These are phyloP conservation scores for Oegoconia quadripuncta DNA, from an alignment of 2,888 invertebrate species.

Conservation along the genomic window DNA sequence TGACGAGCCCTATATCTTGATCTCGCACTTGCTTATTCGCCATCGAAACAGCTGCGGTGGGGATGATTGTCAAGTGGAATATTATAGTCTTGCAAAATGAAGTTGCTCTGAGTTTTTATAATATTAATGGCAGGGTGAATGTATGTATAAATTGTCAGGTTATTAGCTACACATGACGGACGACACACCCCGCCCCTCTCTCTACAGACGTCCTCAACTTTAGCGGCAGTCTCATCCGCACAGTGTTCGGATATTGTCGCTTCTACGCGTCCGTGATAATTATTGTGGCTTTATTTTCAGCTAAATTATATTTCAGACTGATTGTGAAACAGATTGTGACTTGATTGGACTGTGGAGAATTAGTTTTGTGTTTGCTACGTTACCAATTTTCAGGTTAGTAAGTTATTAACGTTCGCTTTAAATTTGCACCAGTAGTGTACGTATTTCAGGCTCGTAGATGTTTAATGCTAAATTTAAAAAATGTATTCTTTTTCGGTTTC, in stretches of 20 bases:
- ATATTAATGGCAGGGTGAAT: conserved; percentile 45
- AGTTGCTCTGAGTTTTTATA: conserved; percentile 31
- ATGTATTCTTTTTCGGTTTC: too few relatives aligned
- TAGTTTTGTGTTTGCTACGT: conserved; percentile 2
- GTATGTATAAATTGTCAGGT: conserved; percentile 42
- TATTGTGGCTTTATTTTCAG: conserved; percentile 17
- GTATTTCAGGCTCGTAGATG: too few relatives aligned
- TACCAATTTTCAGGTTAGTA: conserved; percentile 7
- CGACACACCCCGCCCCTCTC: conserved; percentile 41
- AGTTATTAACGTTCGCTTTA: not conserved
- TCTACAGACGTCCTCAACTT: conserved; percentile 34
- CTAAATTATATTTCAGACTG: conserved; percentile 21
- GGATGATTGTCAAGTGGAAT: conserved; percentile 45
- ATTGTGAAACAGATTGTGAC: conserved; percentile 21
- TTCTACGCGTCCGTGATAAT: conserved; percentile 31
- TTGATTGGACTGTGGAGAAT: conserved; percentile 3
- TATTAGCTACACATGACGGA: too few relatives aligned
- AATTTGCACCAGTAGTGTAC: not conserved
- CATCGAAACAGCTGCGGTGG: conserved; percentile 45
- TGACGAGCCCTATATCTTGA: conserved; percentile 25
- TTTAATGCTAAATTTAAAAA: too few relatives aligned
- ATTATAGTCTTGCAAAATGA: conserved; percentile 46
- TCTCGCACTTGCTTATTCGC: conserved; percentile 38
- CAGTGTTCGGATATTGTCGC: conserved; percentile 51
- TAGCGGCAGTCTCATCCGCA: conserved; percentile 57